A percentile compares a stretch with the other conserved stretches of the same genome.
phyloP scores from a whole-genome alignment of 2,113 vertebrate species.

The Nothocercus julius region DNA sequence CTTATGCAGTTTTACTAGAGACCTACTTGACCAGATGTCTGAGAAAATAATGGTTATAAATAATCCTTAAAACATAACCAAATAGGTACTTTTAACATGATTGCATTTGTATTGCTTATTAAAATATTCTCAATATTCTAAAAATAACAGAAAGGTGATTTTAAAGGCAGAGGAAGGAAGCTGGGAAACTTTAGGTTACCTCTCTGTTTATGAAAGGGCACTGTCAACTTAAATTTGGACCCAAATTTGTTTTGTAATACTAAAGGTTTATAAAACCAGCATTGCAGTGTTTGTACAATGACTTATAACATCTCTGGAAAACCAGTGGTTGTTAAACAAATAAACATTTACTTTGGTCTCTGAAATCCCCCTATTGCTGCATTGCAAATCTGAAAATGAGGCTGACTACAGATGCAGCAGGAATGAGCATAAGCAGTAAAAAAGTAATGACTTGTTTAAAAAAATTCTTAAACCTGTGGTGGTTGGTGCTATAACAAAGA shows the following conservation, averaged over 20 bases:
- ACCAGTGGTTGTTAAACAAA: constrained; percentile 10
- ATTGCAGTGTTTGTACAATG: constrained; percentile 17
- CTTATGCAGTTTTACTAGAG: constrained; percentile 69
- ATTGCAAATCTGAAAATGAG: constrained; percentile 22
- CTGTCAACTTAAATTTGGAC: not conserved
- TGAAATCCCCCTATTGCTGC: not conserved
- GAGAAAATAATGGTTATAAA: constrained; percentile 70
- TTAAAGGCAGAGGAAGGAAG: constrained; percentile 21
- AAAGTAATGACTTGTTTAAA: not conserved
- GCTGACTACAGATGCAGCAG: not conserved
- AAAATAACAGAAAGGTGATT: constrained; percentile 31
- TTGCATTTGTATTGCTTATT: constrained; percentile 31
- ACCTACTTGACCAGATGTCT: constrained; percentile 73
- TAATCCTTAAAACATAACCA: constrained; percentile 66
- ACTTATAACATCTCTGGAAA: constrained; percentile 24
- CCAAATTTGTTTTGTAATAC: constrained; percentile 37
- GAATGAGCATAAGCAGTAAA: not conserved
- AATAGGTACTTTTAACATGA: constrained; percentile 64
- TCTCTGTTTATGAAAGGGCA: not conserved
- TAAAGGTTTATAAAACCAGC: constrained; percentile 33
- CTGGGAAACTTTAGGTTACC: not conserved
- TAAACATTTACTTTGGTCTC: constrained; percentile 28
- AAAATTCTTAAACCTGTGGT: accelerated
- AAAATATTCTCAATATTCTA: constrained; percentile 40
- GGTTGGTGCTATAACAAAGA: not conserved